These are phyloP conservation scores for Cyrtorhinus lividipennis DNA, from an alignment of 1,140 invertebrate species.

Conservation along the genomic window DNA sequence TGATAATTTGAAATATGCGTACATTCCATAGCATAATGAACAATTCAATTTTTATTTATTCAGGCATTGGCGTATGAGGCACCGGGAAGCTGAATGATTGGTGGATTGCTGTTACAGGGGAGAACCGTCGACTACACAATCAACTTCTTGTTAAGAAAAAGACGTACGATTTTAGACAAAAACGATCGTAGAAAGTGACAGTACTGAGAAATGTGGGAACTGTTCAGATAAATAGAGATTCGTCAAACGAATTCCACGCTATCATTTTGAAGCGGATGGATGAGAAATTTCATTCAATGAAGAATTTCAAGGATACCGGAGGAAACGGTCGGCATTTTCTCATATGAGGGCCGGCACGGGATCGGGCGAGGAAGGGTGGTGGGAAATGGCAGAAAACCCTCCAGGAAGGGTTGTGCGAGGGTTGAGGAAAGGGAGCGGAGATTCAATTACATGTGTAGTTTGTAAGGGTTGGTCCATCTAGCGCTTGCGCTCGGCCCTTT, in stretches of 20 bases:
- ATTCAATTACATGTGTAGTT: conserved; percentile 5
- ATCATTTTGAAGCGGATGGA: conserved; percentile 5
- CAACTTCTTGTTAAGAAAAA: too few species aligned
- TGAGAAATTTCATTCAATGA: background rate
- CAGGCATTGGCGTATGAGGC: too few species aligned
- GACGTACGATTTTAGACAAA: too few species aligned
- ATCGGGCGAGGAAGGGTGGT: background rate
- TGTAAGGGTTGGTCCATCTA: conserved; percentile 3
- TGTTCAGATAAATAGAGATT: too few species aligned
- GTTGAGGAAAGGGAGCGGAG: background rate
- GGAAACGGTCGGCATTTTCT: background rate
- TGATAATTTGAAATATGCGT: too few species aligned
- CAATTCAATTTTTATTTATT: too few species aligned
- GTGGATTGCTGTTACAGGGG: too few species aligned
- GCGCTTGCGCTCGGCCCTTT: background rate
- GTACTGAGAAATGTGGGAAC: too few species aligned
- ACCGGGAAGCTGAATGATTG: too few species aligned
- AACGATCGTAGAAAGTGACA: background rate
- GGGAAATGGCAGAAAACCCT: background rate
- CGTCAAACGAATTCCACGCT: background rate
- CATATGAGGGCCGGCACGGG: conserved; percentile 5
- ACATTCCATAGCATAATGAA: too few species aligned
- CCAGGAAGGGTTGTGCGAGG: background rate
- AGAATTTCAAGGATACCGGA: background rate
- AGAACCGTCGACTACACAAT: too few species aligned